Conservation (phyloP, 2,113 vertebrate genomes). For the Spizaetus ornatus region DNA sequence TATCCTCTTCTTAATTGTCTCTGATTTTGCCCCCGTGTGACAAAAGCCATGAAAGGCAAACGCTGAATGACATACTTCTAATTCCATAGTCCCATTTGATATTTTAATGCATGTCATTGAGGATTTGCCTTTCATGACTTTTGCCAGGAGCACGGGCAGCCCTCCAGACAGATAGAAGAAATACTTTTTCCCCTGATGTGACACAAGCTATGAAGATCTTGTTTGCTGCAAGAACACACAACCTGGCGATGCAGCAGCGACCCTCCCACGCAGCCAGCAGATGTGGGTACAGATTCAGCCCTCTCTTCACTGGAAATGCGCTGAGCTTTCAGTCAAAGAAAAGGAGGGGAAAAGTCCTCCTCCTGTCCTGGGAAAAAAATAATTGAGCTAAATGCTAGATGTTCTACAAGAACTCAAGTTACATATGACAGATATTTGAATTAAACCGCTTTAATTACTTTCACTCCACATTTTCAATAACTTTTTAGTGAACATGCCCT, state of each 20-base stretch:
- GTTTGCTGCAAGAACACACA: background rate
- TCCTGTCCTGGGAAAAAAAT: background rate
- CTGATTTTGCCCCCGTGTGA: background rate
- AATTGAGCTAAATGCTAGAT: background rate
- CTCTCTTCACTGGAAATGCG: background rate
- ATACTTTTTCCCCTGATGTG: background rate
- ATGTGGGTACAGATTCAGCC: background rate
- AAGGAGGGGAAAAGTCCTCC: background rate
- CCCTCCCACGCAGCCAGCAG: background rate
- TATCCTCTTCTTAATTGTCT: constrained; percentile 24
- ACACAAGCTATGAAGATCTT: background rate
- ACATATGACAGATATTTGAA: background rate
- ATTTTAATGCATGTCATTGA: constrained; percentile 67
- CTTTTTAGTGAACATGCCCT: background rate
- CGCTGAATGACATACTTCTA: constrained; percentile 43
- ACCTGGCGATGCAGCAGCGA: background rate
- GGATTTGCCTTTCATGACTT: constrained; percentile 64
- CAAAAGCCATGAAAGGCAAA: background rate
- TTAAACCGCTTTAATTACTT: constrained; percentile 13
- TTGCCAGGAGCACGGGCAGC: constrained; percentile 64
- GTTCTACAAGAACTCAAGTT: background rate
- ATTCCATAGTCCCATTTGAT: constrained; percentile 55
- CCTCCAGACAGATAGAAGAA: constrained; percentile 66
- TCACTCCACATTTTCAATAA: background rate
- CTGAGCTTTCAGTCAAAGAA: background rate